Percentiles rank a stretch among this genome's conserved stretches.
These are phyloP conservation scores for Pitangus sulphuratus DNA, from an alignment of 2,797 vertebrate genomes.

Conservation along the genomic window DNA sequence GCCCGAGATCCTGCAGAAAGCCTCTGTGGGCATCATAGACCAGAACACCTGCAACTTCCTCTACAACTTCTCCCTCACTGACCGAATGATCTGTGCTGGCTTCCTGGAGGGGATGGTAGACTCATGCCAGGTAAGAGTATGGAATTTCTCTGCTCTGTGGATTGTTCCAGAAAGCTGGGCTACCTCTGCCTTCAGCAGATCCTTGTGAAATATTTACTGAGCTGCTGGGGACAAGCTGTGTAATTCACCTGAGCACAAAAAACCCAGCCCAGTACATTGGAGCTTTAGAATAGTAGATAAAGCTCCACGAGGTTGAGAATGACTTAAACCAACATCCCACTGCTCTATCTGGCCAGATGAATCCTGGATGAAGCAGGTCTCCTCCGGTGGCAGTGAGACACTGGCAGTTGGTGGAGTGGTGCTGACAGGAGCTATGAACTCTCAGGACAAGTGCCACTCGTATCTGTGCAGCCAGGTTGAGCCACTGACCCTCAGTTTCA, in stretches of 20 bases:
- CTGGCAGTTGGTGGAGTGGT: background rate
- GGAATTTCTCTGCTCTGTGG: background rate
- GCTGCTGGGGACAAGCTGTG: background rate
- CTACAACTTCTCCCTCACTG: constrained; percentile 88
- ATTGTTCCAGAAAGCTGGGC: background rate
- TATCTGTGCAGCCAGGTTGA: background rate
- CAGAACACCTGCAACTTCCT: constrained; percentile 86
- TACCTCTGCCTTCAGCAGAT: background rate
- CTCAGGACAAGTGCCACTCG: background rate
- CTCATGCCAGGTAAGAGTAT: constrained; percentile 88
- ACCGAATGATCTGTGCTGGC: constrained; percentile 94
- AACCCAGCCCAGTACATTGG: background rate
- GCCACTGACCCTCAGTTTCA: background rate
- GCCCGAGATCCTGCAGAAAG: constrained; percentile 86
- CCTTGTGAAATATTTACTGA: background rate
- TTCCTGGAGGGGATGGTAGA: constrained; percentile 92
- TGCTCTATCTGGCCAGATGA: background rate
- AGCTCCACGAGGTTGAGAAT: background rate
- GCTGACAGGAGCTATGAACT: background rate
- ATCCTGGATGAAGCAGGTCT: background rate
- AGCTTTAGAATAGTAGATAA: background rate
- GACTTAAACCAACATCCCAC: background rate
- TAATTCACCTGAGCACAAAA: background rate
- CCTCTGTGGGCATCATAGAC: constrained; percentile 89
- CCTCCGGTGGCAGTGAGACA: background rate